Evolutionary conservation across 53 echinoderm and acorn worm species (phyloP), one percentile per base, ranked within the genome.

Genomic region (Antedon mediterranea): DNA sequence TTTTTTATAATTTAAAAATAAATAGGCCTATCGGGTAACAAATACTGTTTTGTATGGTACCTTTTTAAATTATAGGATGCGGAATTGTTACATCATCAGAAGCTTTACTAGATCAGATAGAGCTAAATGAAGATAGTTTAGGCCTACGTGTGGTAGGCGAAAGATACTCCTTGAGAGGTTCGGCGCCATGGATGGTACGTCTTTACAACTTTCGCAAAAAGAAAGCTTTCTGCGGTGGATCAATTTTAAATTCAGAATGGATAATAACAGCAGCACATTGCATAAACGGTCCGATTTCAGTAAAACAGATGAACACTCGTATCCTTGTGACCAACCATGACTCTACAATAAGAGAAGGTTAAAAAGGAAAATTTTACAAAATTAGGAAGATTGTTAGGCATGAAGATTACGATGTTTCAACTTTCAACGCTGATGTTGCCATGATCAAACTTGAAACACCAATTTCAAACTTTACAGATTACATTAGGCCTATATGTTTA

Each of bases 121-220:
- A 41, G 7, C 41, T 5, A 13, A 13, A 41, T 7, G 13, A 41
- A 41, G 41, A 41, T 41, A 41, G 41, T 41, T 41, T 41, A n/a
- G n/a, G n/a, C n/a, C n/a, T n/a, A 7, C 41, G 41, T 5, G 41
- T 79, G 15, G 93, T 88, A 29, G 79, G 79, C 42, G 34, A 74
- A 30, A 74, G 86, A 30, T 80, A 33, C 29, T 75, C 91, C 29
- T 73, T 72, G 6, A 89, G 80, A 28, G 93, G 93, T 23, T 88
- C 93, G 5, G 86, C 91, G 28, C 94, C 91, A 32, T 93, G 91
- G 84, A 90, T 93, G 84, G 93, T 82, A 1, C 82, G 94, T 18
- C 81, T 91, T 41, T 93, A 77, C 79, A 31, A 81, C 32, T 72
- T 34, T 0, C 18, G 28, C 20, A 23, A 30, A 0, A 33, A 83